Conservation (phyloP, 2,888 invertebrate genomes). For the Lepidocyrtoides sp. region DNA sequence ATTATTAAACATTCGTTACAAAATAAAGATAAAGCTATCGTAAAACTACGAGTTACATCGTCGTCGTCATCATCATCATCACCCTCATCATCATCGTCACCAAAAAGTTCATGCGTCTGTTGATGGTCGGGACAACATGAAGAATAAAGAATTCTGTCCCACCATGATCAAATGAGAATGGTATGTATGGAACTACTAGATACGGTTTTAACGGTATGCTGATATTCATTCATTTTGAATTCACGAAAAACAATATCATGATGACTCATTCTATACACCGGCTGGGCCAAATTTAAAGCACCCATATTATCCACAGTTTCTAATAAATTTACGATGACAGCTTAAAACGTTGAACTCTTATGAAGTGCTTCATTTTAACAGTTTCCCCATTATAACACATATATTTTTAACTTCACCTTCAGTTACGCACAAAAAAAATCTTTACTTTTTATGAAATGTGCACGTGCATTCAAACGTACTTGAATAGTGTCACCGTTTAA, state of each 20-base stretch:
- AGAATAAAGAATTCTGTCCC: neutral
- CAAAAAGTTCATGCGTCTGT: slow-evolving; percentile 24
- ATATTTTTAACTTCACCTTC: too few species aligned
- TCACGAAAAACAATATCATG: neutral
- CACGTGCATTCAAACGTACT: slow-evolving; percentile 65
- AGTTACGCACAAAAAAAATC: too few species aligned
- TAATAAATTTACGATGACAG: too few species aligned
- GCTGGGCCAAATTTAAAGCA: too few species aligned
- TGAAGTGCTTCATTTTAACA: too few species aligned
- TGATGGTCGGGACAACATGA: neutral
- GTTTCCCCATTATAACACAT: too few species aligned
- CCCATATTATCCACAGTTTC: too few species aligned
- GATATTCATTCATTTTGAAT: neutral
- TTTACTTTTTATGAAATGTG: neutral
- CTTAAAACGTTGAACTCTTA: too few species aligned
- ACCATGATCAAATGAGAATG: slow-evolving; percentile 69
- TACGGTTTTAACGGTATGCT: too few species aligned
- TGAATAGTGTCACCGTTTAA: slow-evolving; percentile 13
- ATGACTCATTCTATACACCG: slow-evolving; percentile 1
- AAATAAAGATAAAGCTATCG: neutral
- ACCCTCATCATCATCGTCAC: neutral
- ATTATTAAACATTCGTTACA: slow-evolving; percentile 72
- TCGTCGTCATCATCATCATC: neutral
- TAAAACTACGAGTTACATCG: slow-evolving; percentile 9
- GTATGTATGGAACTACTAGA: slow-evolving; percentile 74